A percentile compares a stretch with the other conserved stretches of the same genome.
Conservation (phyloP, 92 coral and sea anemone genomes). For the Parazoanthus darwini region DNA sequence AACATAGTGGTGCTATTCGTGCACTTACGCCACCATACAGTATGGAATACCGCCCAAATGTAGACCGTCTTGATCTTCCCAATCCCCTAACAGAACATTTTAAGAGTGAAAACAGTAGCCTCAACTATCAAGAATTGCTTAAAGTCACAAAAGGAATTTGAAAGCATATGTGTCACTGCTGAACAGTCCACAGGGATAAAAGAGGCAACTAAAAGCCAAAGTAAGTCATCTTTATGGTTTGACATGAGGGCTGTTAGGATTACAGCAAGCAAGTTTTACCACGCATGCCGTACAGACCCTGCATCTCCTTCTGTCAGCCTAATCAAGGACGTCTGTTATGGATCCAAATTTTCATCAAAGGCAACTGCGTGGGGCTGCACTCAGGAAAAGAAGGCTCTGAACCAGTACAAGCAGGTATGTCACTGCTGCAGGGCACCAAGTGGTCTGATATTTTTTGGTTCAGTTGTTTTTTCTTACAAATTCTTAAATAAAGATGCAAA, state of each 20-base stretch:
- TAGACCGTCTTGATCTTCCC: constrained; percentile 23
- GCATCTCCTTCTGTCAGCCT: constrained; percentile 57
- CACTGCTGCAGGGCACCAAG: too few relatives aligned
- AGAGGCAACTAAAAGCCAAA: constrained; percentile 49
- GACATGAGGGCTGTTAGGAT: constrained; percentile 54
- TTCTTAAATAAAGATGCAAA: too few relatives aligned
- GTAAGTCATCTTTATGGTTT: constrained; percentile 52
- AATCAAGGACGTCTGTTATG: constrained; percentile 59
- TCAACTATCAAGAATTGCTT: constrained; percentile 47
- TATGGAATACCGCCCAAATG: constrained; percentile 47
- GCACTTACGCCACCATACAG: constrained; percentile 24
- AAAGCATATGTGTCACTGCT: constrained; percentile 21
- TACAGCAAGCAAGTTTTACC: constrained; percentile 63
- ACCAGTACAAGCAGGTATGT: constrained; percentile 10
- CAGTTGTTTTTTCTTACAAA: too few relatives aligned
- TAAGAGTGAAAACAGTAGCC: constrained; percentile 15
- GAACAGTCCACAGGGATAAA: constrained; percentile 31
- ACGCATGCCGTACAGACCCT: constrained; percentile 60
- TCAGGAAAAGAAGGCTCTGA: constrained; percentile 58
- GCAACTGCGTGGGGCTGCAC: constrained; percentile 63
- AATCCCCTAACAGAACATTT: constrained; percentile 43
- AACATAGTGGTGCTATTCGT: too few relatives aligned
- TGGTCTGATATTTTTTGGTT: too few relatives aligned
- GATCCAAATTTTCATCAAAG: constrained; percentile 39
- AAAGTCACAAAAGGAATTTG: constrained; percentile 33